Evolutionary conservation across 2,888 invertebrate species (phyloP), one percentile per base, ranked within the genome.

Genomic region (Spisula solida): DNA sequence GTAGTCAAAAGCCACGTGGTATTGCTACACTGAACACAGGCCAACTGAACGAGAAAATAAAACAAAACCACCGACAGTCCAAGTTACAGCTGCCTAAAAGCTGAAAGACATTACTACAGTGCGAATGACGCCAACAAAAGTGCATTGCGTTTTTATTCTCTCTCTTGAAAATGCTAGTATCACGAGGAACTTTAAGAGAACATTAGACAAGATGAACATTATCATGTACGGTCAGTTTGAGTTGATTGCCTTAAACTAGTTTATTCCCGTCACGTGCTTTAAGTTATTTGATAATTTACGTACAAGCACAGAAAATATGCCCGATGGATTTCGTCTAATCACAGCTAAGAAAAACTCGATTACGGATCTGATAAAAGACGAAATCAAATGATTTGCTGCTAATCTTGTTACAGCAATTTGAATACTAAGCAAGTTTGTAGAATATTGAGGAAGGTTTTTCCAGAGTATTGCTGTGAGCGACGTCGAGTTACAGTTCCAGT

Each of bases 381-480:
- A 89, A 92, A 90, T 92, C 87, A 89, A 92, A 88, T 90, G 89
- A 90, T 90, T 89, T 86, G 80, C 29, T n/a, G 70, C 81, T 90
- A 92, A 92, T 89, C 90, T 83, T 10, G 78, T 92, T 89, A 75
- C 51, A 31, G 41, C 83, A 83, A 83, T 83, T 83, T 83, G 83
- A 83, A 83, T 83, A 83, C 70, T 70, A 51, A 83, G 75, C 75
- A 75, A 75, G 75, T 75, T 75, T 75, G 31, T 75, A 34, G 75
- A 75, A 75, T 75, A 18, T 34, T 75, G n/a, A 41, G 41, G 41
- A 12, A 75, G 75, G n/a, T 34, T 16, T 75, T 75, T 66, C 60
- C 0, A 75, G 75, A 34, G 18, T 31, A 18, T 34, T 31, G 75
- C 75, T 34, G 29, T 14, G 1, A 34, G 75, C 75, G 31, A 75